Evolutionary conservation across 2,888 invertebrate genomes (phyloP).

Genomic region (Drosophila infuscata): DNA sequence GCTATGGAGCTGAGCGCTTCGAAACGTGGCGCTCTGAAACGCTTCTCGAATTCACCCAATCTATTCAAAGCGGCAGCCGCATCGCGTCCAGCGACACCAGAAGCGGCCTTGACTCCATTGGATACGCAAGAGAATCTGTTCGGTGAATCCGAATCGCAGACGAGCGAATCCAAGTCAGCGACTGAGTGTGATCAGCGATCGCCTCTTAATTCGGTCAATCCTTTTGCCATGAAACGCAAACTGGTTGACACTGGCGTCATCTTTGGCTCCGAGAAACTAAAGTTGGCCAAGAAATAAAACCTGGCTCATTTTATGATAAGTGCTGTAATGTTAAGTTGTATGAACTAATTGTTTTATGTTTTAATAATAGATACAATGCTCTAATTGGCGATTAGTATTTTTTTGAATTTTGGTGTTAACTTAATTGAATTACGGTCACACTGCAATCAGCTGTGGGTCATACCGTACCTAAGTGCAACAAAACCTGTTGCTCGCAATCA

Average conservation of each 20-base stretch:
- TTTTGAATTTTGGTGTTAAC: too few relatives aligned
- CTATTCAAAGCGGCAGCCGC: slow-evolving; percentile 72
- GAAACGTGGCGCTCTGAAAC: slow-evolving; percentile 86
- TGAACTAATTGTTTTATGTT: slow-evolving; percentile 17
- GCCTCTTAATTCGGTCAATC: slow-evolving; percentile 76
- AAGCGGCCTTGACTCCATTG: slow-evolving; percentile 34
- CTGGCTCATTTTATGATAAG: slow-evolving; percentile 14
- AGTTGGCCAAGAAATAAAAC: slow-evolving; percentile 72
- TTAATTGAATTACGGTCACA: not conserved
- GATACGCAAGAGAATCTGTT: slow-evolving; percentile 76
- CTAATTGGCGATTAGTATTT: not conserved
- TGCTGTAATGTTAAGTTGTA: slow-evolving; percentile 12
- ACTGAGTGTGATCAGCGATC: slow-evolving; percentile 63
- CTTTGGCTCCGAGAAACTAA: slow-evolving; percentile 79
- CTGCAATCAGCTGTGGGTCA: not conserved
- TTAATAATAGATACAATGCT: not conserved
- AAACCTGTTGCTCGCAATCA: not conserved
- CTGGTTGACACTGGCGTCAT: slow-evolving; percentile 79
- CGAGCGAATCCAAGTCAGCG: slow-evolving; percentile 27
- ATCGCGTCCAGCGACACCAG: slow-evolving; percentile 55
- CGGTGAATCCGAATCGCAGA: slow-evolving; percentile 54
- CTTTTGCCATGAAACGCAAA: slow-evolving; percentile 85
- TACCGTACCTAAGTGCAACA: not conserved
- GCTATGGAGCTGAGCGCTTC: slow-evolving; percentile 80
- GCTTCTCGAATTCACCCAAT: slow-evolving; percentile 83